A percentile compares a stretch with the other conserved stretches of the same genome.
phyloP scores from a whole-genome alignment of 1,140 invertebrate genomes.

The Dryas iulia region DNA sequence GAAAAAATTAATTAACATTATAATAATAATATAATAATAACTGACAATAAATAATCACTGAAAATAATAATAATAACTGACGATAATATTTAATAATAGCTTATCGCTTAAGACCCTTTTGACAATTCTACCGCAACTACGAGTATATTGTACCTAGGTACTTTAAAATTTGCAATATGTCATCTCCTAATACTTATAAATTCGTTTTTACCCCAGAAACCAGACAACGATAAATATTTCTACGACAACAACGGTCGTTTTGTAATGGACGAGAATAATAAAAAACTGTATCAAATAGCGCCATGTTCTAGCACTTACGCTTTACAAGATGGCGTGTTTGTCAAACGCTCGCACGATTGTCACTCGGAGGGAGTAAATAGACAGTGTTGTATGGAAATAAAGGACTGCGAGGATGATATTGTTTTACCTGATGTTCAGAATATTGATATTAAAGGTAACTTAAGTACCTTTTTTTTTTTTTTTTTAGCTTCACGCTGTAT shows the following conservation, averaged over 20 bases:
- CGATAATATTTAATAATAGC: no score
- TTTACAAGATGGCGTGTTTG: constrained; percentile 37
- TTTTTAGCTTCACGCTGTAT: no score
- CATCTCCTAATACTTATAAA: no score
- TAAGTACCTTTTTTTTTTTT: constrained; percentile 9
- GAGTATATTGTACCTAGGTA: no score
- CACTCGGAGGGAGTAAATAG: constrained; percentile 41
- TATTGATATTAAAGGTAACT: constrained; percentile 46
- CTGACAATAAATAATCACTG: no score
- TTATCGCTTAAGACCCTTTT: no score
- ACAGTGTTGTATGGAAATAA: constrained; percentile 41
- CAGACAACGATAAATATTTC: constrained; percentile 42
- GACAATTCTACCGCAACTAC: no score
- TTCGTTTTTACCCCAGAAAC: not conserved
- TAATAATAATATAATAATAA: no score
- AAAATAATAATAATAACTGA: no score
- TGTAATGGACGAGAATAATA: constrained; percentile 32
- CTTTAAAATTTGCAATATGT: no score
- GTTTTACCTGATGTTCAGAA: constrained; percentile 37
- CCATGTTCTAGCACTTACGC: constrained; percentile 53
- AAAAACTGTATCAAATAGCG: constrained; percentile 51
- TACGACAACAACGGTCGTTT: constrained; percentile 54
- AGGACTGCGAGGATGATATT: constrained; percentile 32
- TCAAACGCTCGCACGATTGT: constrained; percentile 49
- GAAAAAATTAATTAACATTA: no score